These are phyloP conservation scores for Neodon shergylaensis DNA, from an alignment of 2,113 vertebrate species.

Conservation along the genomic window DNA sequence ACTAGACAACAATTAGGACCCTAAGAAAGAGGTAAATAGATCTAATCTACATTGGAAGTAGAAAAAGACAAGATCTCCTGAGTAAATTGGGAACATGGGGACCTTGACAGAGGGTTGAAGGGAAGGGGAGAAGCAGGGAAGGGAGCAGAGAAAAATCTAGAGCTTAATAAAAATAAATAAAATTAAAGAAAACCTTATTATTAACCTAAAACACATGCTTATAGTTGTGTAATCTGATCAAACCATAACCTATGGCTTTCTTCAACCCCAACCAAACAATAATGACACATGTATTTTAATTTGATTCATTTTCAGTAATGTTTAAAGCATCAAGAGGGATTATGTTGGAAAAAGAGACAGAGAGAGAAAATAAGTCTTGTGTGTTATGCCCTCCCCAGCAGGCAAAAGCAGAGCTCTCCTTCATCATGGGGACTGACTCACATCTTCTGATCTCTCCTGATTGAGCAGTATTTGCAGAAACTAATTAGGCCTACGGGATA, in stretches of 20 bases:
- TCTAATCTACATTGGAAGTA: too few species aligned
- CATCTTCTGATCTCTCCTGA: conserved; percentile 24
- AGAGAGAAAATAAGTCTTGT: background rate
- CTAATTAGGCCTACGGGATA: background rate
- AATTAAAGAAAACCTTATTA: background rate
- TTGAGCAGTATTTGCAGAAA: conserved; percentile 40
- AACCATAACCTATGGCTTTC: background rate
- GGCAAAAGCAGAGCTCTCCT: background rate
- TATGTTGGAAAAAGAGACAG: accelerated
- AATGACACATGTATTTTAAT: background rate
- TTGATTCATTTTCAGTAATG: background rate
- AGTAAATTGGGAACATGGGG: too few species aligned
- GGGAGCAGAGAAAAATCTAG: too few species aligned
- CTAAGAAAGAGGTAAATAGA: too few species aligned
- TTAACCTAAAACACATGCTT: background rate
- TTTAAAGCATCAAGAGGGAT: background rate
- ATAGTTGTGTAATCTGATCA: background rate
- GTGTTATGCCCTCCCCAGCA: background rate
- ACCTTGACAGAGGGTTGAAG: too few species aligned
- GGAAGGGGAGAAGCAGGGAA: too few species aligned
- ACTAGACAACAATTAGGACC: too few species aligned
- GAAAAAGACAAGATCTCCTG: too few species aligned
- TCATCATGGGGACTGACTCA: background rate
- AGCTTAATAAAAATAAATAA: too few species aligned
- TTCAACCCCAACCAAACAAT: background rate